Percentiles rank a stretch among this genome's conserved stretches.
Evolutionary conservation across 1,140 invertebrate genomes (phyloP).

Genomic region (Drosophila tsacasi): DNA sequence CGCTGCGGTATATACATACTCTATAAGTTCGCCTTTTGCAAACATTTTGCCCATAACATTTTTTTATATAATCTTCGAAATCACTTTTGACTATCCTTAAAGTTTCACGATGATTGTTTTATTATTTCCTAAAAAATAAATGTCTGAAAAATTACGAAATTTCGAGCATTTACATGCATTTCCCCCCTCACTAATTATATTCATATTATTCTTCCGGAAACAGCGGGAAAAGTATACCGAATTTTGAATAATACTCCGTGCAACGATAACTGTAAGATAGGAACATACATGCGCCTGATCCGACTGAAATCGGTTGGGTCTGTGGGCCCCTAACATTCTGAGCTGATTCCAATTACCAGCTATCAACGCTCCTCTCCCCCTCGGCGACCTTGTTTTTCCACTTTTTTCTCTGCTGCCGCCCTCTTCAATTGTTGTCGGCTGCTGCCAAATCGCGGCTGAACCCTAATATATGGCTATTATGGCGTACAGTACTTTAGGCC

Average conservation of each 20-base stretch:
- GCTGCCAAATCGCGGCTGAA: slow-evolving; percentile 69
- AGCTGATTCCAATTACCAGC: slow-evolving; percentile 58
- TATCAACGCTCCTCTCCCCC: slow-evolving; percentile 10
- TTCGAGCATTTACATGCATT: too few species aligned
- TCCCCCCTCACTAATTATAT: too few species aligned
- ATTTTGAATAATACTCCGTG: slow-evolving; percentile 19
- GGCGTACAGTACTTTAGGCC: slow-evolving; percentile 56
- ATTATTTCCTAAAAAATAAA: too few species aligned
- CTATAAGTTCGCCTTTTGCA: too few species aligned
- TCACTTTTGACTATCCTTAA: too few species aligned
- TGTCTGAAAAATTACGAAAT: too few species aligned
- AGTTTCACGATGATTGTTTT: too few species aligned
- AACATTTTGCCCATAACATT: too few species aligned
- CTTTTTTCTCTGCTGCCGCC: slow-evolving; percentile 22
- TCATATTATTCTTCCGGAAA: background rate
- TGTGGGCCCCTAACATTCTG: slow-evolving; percentile 7
- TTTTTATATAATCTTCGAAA: too few species aligned
- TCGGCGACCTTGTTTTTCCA: slow-evolving; percentile 14
- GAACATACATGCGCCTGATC: slow-evolving; percentile 1
- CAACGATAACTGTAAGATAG: background rate
- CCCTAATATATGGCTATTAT: slow-evolving; percentile 80
- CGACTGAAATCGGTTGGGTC: slow-evolving; percentile 5
- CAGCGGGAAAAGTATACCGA: too few species aligned
- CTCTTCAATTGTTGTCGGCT: slow-evolving; percentile 61
- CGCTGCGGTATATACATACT: too few species aligned